Evolutionary conservation across 2,797 vertebrate species (phyloP), one percentile per base, ranked within the genome.

Genomic region (Cuculus canorus): DNA sequence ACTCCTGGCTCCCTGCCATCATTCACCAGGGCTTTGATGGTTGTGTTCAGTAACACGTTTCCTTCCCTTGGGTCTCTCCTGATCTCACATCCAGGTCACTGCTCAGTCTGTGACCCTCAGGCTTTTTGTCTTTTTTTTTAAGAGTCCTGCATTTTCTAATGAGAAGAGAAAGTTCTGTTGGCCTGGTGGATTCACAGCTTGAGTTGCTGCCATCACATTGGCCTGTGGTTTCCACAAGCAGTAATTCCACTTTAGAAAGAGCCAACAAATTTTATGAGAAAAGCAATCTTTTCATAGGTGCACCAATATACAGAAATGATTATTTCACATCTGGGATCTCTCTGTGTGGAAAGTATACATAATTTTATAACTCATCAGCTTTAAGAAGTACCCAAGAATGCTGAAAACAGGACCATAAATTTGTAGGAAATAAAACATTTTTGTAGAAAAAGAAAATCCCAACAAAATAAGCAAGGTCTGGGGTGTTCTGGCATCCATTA

Each of bases 341-440:
- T 86, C 75, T 68, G 11, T 63, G 72, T 92, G 59, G 75, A 64
- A 86, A 86, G 27, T 73, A 60, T 77, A 83, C 54, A 35, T 61
- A 70, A 96, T 95, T 96, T 96, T 94, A 92, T 79, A 69, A 87
- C 64, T 59, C 89, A 84, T 78, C 64, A 87, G 86, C 85, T 86
- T 72, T 78, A 91, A 83, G 33, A 93, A 66, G 17, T 89, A 37
- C 76, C 73, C 35, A 82, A 84, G 59, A 96, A 92, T 72, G 72
- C 43, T 84, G 87, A 93, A 95, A 92, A 88, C 75, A 88, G 30
- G 41, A 63, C 18, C 45, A 93, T 87, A 83, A 91, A 81, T 84
- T 92, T 78, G 17, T 64, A 64, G 57, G 77, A 92, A 64, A 84
- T 77, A 73, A 84, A 96, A 92, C 23, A 77, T 92, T 91, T 94